These are phyloP conservation scores for Hyposoter didymator DNA, from an alignment of 2,888 invertebrate genomes.

Conservation along the genomic window DNA sequence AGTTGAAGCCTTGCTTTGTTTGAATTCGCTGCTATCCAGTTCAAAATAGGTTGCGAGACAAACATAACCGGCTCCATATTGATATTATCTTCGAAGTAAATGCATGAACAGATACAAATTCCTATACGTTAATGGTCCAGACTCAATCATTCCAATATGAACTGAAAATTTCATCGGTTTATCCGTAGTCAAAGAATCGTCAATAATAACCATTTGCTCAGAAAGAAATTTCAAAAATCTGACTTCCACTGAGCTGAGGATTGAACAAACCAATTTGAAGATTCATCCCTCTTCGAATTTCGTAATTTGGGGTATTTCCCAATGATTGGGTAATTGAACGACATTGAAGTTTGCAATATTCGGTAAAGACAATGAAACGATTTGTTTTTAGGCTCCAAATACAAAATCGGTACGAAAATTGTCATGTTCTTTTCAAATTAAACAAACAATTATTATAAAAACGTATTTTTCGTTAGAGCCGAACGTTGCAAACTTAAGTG, in stretches of 20 bases:
- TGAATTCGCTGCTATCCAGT: neutral
- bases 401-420: too few species aligned
- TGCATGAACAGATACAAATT: neutral
- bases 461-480: too few species aligned
- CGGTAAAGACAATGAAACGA: too few species aligned
- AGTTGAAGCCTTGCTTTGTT: neutral
- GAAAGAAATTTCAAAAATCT: neutral
- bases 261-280: neutral
- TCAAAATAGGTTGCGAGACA: neutral
- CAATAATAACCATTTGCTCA: neutral
- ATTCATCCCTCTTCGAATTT: neutral
- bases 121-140: neutral
- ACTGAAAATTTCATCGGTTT: neutral
- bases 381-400: too few species aligned
- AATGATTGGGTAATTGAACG: too few species aligned
- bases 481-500: too few species aligned
- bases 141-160: neutral
- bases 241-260: too few species aligned
- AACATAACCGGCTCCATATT: neutral
- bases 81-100: neutral
- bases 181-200: neutral
- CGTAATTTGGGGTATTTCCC: neutral
- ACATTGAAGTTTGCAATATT: too few species aligned
- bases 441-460: too few species aligned
- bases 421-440: too few species aligned